Percentiles rank a stretch among this genome's conserved stretches.
Conservation (phyloP, 92 coral and sea anemone species). For the Pocillopora grandis region DNA sequence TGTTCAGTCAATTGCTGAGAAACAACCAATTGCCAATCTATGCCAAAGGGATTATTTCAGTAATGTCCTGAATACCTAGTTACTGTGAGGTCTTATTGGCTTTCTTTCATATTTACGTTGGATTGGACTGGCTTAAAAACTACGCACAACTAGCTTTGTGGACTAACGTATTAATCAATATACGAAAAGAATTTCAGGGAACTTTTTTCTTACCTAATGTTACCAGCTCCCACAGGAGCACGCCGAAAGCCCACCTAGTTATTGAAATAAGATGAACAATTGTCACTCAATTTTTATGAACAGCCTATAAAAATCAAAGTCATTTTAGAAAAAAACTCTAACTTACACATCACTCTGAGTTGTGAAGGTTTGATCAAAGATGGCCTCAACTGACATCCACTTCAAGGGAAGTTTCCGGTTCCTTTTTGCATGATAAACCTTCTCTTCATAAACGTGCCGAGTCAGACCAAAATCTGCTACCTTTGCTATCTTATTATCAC, state of each 20-base stretch:
- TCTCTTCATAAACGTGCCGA: constrained; percentile 81
- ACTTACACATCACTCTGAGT: constrained; percentile 81
- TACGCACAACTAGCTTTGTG: too few relatives aligned
- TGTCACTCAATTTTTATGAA: background rate
- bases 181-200: background rate
- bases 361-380: constrained; percentile 81
- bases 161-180: background rate
- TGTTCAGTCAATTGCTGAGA: too few relatives aligned
- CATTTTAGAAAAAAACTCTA: too few relatives aligned
- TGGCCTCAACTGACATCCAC: constrained; percentile 91
- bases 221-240: constrained; percentile 78
- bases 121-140: too few relatives aligned
- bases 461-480: constrained; percentile 89
- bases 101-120: too few relatives aligned
- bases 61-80: too few relatives aligned
- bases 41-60: too few relatives aligned
- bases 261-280: background rate
- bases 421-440: constrained; percentile 64
- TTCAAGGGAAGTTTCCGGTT: constrained; percentile 75
- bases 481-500: constrained; percentile 74
- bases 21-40: too few relatives aligned
- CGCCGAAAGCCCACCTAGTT: constrained; percentile 77
- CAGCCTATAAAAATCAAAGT: background rate
- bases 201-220: constrained; percentile 57
- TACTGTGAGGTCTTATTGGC: too few relatives aligned